A percentile compares a stretch with the other conserved stretches of the same genome.
phyloP scores from a whole-genome alignment of 2,888 invertebrate genomes.

The Marronus borbonicus region DNA sequence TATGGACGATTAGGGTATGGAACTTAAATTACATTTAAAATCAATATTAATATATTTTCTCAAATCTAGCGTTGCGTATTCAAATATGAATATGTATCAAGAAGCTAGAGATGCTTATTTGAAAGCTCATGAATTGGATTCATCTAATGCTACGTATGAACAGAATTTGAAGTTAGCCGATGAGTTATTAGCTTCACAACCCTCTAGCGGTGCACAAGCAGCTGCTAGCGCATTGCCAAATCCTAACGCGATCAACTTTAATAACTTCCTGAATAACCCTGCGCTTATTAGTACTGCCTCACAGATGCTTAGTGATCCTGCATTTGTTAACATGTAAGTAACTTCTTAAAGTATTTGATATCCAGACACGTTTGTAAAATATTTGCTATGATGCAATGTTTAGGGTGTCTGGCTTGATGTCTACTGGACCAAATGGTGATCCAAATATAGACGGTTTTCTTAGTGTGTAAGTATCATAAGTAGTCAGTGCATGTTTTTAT shows the following conservation, averaged over 20 bases:
- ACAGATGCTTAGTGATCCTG: constrained; percentile 88
- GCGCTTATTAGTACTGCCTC: constrained; percentile 88
- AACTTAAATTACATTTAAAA: constrained; percentile 7
- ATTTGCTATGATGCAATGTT: constrained; percentile 47
- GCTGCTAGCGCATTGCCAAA: constrained; percentile 9
- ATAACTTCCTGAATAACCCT: constrained; percentile 84
- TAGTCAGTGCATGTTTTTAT: background rate
- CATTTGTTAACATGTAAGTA: constrained; percentile 81
- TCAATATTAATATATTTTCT: constrained; percentile 12
- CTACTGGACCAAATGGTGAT: constrained; percentile 62
- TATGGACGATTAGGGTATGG: constrained; percentile 89
- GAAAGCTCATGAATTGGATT: constrained; percentile 92
- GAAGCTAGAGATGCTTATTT: constrained; percentile 91
- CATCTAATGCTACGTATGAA: constrained; percentile 91
- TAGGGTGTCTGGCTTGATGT: constrained; percentile 68
- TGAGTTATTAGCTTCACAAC: constrained; percentile 69
- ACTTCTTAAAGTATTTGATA: background rate
- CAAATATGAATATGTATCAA: constrained; percentile 85
- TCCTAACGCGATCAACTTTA: constrained; percentile 71
- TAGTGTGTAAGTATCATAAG: constrained; percentile 62
- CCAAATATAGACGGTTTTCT: constrained; percentile 65
- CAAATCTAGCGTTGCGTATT: constrained; percentile 80
- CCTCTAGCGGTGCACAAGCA: background rate
- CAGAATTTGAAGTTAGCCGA: constrained; percentile 90
- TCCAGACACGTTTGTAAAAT: constrained; percentile 8